Evolutionary conservation across 1,140 invertebrate genomes (phyloP).

Genomic region (Argopecten irradians): DNA sequence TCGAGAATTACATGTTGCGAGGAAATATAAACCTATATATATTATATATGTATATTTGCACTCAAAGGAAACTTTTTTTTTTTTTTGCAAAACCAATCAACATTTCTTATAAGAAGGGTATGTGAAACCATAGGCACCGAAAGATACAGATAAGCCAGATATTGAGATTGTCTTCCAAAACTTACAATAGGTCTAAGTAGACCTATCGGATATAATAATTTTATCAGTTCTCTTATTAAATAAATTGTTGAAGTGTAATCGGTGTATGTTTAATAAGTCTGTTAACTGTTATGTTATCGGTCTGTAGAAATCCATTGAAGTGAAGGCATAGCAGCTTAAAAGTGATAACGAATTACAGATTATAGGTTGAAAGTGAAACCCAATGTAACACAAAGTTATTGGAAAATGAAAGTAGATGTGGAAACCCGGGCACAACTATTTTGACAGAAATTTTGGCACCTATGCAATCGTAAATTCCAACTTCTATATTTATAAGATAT

Average conservation of each 20-base stretch:
- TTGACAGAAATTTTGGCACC: conserved; percentile 21
- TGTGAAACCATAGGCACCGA: neutral
- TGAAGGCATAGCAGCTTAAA: neutral
- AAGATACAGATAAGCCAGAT: neutral
- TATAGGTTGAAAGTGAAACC: neutral
- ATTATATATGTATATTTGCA: conserved; percentile 23
- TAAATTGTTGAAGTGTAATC: neutral
- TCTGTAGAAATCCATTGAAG: neutral
- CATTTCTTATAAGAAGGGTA: neutral
- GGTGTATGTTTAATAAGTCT: neutral
- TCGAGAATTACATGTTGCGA: neutral
- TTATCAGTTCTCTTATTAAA: neutral
- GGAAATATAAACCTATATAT: conserved; percentile 23
- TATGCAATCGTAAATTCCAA: conserved; percentile 22
- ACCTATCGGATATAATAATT: neutral
- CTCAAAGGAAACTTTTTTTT: neutral
- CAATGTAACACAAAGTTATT: neutral
- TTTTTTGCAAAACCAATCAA: conserved; percentile 20
- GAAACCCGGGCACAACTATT: conserved; percentile 1
- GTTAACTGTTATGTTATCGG: neutral
- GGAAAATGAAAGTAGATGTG: neutral
- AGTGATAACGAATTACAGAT: neutral
- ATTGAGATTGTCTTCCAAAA: neutral
- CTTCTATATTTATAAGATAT: neutral
- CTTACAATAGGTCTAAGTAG: neutral